Evolutionary conservation across 2,797 vertebrate genomes (phyloP), one percentile per base, ranked within the genome.

Genomic region (Nyctalus aviator): DNA sequence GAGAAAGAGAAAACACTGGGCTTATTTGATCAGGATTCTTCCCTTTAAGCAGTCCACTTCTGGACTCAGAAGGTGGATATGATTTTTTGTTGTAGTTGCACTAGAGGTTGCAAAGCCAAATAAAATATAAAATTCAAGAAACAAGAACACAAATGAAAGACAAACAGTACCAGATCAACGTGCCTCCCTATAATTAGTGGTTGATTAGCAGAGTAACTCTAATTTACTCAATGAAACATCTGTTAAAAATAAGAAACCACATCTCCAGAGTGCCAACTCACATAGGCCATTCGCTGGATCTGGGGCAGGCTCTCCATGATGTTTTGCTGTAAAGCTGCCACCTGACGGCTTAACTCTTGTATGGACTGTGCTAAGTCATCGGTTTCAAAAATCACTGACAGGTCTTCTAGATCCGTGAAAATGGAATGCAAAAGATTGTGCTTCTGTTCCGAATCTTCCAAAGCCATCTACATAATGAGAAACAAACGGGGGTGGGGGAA

Each of bases 361-460:
- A 99, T 97, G 79, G 98, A 98, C 1, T 98, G 96, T 95, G 97
- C 97, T 11, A 99, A 95, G 17, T 41, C 48, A 0, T 97, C 97
- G 1, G 99, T 98, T 84, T 99, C 98, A 66, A 98, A 99, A 46
- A 99, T 97, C 35, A 98, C 62, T 0, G 98, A 98, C 96, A 99
- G 98, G 25, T 99, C 99, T 96, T 98, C 97, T 85, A 99, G 97
- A 78, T 99, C 98, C 0, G 97, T 91, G 37, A 95, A 97, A 85
- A 99, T 97, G 14, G 95, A 96, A 81, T 98, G 98, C 41, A 99
- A 98, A 18, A 98, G 98, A 72, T 90, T 98, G 18, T 99, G 98
- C 95, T 99, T 99, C 98, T 99, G 99, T 13, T 98, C 98, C 0
- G 98, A 99, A 97, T 99, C 99, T 71, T 99, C 98, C 96, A 99